Percentiles rank a stretch among this genome's conserved stretches.
These are phyloP conservation scores for Salvelinus namaycush DNA, from an alignment of 2,113 vertebrate genomes.

Conservation along the genomic window DNA sequence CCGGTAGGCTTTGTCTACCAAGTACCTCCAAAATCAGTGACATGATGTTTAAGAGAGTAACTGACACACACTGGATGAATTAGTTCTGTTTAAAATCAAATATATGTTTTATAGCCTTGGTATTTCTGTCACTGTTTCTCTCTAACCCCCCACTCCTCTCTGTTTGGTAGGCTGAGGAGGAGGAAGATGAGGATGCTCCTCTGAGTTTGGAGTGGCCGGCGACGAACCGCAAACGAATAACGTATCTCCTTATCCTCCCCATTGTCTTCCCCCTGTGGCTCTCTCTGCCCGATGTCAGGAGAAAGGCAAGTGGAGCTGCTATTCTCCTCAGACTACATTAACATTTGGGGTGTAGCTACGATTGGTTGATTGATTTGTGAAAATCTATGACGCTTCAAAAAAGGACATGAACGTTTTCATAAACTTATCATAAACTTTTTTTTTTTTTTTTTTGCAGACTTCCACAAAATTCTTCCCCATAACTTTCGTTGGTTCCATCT, in stretches of 20 bases:
- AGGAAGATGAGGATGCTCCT: constrained; percentile 86
- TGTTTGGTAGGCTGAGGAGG: constrained; percentile 55
- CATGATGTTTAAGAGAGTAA: too few relatives aligned
- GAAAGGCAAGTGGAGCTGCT: constrained; percentile 75
- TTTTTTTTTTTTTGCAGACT: constrained; percentile 64
- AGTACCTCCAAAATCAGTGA: too few relatives aligned
- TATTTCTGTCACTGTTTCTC: too few relatives aligned
- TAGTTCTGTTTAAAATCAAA: too few relatives aligned
- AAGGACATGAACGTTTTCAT: too few relatives aligned
- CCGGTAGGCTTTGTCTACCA: not conserved
- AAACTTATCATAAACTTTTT: too few relatives aligned
- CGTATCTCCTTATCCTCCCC: constrained; percentile 87
- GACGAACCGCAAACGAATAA: constrained; percentile 82
- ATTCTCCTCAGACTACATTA: not conserved
- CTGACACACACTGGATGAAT: not conserved
- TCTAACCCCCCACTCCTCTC: too few relatives aligned
- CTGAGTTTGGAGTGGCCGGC: constrained; percentile 92
- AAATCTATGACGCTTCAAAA: too few relatives aligned
- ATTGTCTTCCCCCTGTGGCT: constrained; percentile 91
- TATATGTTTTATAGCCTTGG: too few relatives aligned
- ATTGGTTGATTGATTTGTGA: not conserved
- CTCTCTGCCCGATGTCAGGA: constrained; percentile 91
- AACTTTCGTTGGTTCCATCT: constrained; percentile 90
- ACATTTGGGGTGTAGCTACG: too few relatives aligned
- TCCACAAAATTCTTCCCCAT: constrained; percentile 86